Evolutionary conservation across 2,888 invertebrate species (phyloP).

Genomic region (Patella ulyssiponensis): DNA sequence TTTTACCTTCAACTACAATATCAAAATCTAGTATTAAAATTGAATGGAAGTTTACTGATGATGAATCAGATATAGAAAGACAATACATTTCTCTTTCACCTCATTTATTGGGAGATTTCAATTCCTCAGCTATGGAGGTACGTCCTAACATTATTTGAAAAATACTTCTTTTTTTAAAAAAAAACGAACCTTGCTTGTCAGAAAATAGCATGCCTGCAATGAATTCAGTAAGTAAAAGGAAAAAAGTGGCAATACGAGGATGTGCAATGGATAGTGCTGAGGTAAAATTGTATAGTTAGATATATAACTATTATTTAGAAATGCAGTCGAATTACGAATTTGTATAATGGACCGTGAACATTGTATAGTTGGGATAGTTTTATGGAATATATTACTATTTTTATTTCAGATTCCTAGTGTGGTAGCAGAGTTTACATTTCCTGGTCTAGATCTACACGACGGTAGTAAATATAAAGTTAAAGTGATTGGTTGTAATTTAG

Average conservation of each 20-base stretch:
- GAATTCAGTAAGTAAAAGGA: too few relatives aligned
- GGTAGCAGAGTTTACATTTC: neutral
- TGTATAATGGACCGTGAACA: too few relatives aligned
- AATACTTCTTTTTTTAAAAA: too few relatives aligned
- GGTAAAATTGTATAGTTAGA: too few relatives aligned
- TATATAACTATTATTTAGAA: too few relatives aligned
- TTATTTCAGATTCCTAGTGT: neutral
- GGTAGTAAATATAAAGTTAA: conserved; percentile 42
- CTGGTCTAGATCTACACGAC: conserved; percentile 34
- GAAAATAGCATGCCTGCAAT: too few relatives aligned
- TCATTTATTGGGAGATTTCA: conserved; percentile 26
- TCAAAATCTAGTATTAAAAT: conserved; percentile 24
- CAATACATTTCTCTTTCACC: conserved; percentile 30
- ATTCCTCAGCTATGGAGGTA: conserved; percentile 21
- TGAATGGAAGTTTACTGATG: conserved; percentile 30
- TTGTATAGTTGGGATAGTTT: too few relatives aligned
- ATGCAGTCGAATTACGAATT: too few relatives aligned
- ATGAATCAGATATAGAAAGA: conserved; percentile 27
- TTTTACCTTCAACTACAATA: conserved; percentile 22
- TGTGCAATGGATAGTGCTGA: too few relatives aligned
- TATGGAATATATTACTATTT: neutral
- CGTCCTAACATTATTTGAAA: neutral
- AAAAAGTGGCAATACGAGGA: too few relatives aligned
- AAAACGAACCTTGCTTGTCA: too few relatives aligned
- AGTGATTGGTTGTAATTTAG: conserved; percentile 44